These are phyloP conservation scores for Eulithis prunata DNA, from an alignment of 2,888 invertebrate genomes.

Conservation along the genomic window DNA sequence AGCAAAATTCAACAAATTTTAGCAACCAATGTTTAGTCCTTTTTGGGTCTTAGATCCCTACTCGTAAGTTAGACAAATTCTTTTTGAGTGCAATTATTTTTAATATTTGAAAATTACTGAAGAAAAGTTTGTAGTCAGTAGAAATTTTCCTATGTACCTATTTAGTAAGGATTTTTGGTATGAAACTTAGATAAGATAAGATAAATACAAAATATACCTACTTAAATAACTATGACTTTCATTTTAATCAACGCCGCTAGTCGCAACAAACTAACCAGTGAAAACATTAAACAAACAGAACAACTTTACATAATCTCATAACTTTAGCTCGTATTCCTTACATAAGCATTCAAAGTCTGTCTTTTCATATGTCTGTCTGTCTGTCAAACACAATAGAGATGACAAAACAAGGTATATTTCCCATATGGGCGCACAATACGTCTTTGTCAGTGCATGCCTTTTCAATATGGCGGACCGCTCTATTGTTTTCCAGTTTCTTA, in stretches of 20 bases:
- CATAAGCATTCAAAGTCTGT: constrained; percentile 77
- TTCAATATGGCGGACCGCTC: constrained; percentile 58
- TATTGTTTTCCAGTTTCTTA: constrained; percentile 64
- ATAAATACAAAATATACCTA: no score
- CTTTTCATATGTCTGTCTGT: constrained; percentile 82
- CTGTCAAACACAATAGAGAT: constrained; percentile 75
- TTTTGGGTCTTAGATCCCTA: no score
- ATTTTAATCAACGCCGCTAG: neutral
- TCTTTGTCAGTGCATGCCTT: constrained; percentile 66
- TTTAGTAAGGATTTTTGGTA: no score
- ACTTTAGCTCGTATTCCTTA: constrained; percentile 57
- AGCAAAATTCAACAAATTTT: no score
- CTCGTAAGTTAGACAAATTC: no score
- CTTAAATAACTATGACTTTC: no score
- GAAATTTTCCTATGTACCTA: no score
- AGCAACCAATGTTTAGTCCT: no score
- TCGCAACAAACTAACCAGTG: constrained; percentile 26
- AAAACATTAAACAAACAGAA: constrained; percentile 36
- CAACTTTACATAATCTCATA: constrained; percentile 49
- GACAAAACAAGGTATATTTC: constrained; percentile 82
- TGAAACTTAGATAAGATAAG: no score
- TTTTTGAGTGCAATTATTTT: no score
- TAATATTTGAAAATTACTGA: no score
- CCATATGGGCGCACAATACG: constrained; percentile 78
- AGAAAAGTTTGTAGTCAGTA: no score